These are phyloP conservation scores for Gasterosteus nipponicus DNA, from an alignment of 2,113 vertebrate species.

Conservation along the genomic window DNA sequence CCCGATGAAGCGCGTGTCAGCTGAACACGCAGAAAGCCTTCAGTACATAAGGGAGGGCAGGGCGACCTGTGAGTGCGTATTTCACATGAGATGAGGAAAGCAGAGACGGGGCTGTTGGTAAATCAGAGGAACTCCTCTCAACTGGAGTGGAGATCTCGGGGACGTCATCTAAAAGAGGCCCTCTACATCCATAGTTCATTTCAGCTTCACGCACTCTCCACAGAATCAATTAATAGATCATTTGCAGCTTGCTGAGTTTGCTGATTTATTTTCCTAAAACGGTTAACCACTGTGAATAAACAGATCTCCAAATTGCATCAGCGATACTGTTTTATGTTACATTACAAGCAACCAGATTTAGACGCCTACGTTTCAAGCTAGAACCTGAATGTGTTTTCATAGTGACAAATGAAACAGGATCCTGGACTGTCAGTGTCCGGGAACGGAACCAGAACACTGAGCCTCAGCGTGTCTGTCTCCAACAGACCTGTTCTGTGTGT, in stretches of 20 bases:
- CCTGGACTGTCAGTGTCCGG: conserved; percentile 20
- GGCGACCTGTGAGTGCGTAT: conserved; percentile 15
- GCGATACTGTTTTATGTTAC: conserved; percentile 13
- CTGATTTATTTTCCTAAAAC: conserved; percentile 32
- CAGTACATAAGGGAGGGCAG: background rate
- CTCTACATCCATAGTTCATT: conserved; percentile 39
- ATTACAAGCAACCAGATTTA: background rate
- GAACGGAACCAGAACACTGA: background rate
- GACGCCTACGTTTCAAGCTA: background rate
- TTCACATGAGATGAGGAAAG: conserved; percentile 67
- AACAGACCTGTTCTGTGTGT: background rate
- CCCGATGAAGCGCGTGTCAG: conserved; percentile 49
- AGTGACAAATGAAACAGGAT: conserved; percentile 29
- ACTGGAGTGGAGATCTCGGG: conserved; percentile 35
- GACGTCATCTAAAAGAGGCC: conserved; percentile 13
- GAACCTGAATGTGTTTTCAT: conserved; percentile 7
- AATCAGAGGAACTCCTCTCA: conserved; percentile 21
- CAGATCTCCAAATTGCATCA: conserved; percentile 30
- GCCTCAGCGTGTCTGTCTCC: conserved; percentile 8
- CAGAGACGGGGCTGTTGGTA: conserved; percentile 38
- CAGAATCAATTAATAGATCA: conserved; percentile 20
- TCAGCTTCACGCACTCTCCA: conserved; percentile 20
- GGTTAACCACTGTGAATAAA: conserved; percentile 7
- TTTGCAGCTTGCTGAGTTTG: conserved; percentile 18
- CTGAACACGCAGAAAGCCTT: conserved; percentile 33